Conservation (phyloP, 1,140 invertebrate genomes). For the Drosophila kanapiae region DNA sequence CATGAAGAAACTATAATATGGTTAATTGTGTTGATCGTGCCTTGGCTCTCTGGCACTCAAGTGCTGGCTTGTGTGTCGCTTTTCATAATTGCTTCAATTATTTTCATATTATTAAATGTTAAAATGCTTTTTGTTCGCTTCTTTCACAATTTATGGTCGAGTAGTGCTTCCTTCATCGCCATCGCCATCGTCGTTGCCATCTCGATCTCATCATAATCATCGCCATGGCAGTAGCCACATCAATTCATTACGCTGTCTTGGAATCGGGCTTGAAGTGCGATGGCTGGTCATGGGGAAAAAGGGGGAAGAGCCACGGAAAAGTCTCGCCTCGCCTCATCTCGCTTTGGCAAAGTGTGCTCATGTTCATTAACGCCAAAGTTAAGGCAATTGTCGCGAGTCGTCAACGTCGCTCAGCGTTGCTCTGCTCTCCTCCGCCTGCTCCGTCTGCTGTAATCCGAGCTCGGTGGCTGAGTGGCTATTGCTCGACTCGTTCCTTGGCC, state of each 20-base stretch:
- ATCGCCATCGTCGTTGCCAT: constrained; percentile 4
- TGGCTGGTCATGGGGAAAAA: constrained; percentile 8
- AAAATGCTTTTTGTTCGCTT: constrained; percentile 76
- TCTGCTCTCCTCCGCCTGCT: constrained; percentile 12
- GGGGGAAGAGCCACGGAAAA: constrained; percentile 33
- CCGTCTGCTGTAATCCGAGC: constrained; percentile 65
- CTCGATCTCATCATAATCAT: constrained; percentile 46
- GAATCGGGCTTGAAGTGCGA: constrained; percentile 30
- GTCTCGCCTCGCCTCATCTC: constrained; percentile 43
- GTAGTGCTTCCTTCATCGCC: neutral
- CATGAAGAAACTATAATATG: constrained; percentile 62
- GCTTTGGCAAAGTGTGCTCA: constrained; percentile 75
- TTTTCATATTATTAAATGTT: constrained; percentile 83
- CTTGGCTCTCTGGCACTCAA: constrained; percentile 16
- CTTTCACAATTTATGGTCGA: constrained; percentile 45
- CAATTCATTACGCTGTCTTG: constrained; percentile 68
- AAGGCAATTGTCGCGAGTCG: constrained; percentile 77
- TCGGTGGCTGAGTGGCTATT: constrained; percentile 43
- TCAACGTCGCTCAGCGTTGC: constrained; percentile 42
- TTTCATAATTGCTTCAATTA: constrained; percentile 80
- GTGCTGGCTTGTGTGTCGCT: constrained; percentile 13
- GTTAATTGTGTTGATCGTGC: constrained; percentile 70
- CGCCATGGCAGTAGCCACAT: constrained; percentile 52
- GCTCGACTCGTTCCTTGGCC: constrained; percentile 69
- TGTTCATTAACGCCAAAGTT: constrained; percentile 84